A percentile compares a stretch with the other conserved stretches of the same genome.
Conservation (phyloP, 2,113 vertebrate species). For the Ptyas mucosa region DNA sequence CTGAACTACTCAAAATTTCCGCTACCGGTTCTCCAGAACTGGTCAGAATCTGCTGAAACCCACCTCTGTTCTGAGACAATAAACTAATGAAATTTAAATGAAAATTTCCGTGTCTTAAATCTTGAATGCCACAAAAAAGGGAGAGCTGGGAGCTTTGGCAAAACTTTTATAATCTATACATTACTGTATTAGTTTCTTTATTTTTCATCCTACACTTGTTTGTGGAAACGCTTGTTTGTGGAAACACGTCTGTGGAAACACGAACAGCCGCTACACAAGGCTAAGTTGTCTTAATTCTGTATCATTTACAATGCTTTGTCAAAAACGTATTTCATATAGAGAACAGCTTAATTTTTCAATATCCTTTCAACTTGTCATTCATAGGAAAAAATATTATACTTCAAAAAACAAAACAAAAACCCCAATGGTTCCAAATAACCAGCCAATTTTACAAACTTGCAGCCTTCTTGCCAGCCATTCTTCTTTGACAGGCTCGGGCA, state of each 20-base stretch:
- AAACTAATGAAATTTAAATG: background rate
- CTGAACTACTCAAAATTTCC: too few relatives aligned
- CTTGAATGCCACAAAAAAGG: background rate
- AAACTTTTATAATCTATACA: background rate
- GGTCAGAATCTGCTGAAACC: too few relatives aligned
- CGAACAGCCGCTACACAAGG: background rate
- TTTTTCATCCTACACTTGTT: background rate
- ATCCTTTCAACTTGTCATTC: background rate
- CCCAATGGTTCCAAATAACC: conserved; percentile 19
- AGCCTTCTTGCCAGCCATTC: background rate
- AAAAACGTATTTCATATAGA: background rate
- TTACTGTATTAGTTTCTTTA: background rate
- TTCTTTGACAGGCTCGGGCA: background rate
- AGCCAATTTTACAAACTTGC: background rate
- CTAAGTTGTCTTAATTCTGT: background rate
- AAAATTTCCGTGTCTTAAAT: background rate
- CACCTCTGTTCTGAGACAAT: background rate
- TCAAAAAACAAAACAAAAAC: conserved; percentile 4
- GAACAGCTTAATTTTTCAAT: background rate
- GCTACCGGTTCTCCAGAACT: too few relatives aligned
- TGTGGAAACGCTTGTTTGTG: background rate
- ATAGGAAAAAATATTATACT: conserved; percentile 42
- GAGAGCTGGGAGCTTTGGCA: background rate
- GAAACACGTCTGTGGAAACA: background rate
- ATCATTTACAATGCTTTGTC: background rate